Evolutionary conservation across 2,888 invertebrate species (phyloP).

Genomic region (Tipula helvola): DNA sequence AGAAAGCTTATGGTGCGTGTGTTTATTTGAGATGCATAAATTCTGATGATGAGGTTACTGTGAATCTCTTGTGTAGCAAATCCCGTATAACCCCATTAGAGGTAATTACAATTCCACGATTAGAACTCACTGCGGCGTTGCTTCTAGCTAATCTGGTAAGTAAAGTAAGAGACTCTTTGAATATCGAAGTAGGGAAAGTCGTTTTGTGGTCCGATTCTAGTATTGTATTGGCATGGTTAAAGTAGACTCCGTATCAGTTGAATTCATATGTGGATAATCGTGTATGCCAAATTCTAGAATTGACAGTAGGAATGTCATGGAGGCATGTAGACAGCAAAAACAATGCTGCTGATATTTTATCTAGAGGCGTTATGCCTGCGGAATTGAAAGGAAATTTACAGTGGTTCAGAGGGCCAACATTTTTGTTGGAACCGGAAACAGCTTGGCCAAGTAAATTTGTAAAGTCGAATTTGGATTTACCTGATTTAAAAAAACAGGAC

Average conservation of each 20-base stretch:
- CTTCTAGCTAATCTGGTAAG: background rate
- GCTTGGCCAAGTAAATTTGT: too few species aligned
- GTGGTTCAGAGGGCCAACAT: background rate
- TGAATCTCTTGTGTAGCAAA: background rate
- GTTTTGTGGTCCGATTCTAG: background rate
- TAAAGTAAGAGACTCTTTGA: background rate
- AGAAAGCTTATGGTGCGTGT: background rate
- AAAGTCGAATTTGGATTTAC: too few species aligned
- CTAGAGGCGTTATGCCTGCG: background rate
- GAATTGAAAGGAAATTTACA: background rate
- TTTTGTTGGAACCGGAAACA: too few species aligned
- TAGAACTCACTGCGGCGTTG: background rate
- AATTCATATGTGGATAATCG: background rate
- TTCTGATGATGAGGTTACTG: background rate
- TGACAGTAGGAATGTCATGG: background rate
- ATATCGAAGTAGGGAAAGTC: background rate
- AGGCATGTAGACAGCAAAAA: background rate
- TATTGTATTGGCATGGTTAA: background rate
- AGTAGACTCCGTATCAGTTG: background rate
- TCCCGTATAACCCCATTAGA: background rate
- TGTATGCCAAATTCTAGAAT: background rate
- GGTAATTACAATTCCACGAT: background rate
- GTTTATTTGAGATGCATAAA: background rate
- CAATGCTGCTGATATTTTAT: background rate
- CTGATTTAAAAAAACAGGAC: too few species aligned